Base-by-base conservation (phyloP, 2,113 vertebrate genomes). In the Syngnathus floridae region DNA sequence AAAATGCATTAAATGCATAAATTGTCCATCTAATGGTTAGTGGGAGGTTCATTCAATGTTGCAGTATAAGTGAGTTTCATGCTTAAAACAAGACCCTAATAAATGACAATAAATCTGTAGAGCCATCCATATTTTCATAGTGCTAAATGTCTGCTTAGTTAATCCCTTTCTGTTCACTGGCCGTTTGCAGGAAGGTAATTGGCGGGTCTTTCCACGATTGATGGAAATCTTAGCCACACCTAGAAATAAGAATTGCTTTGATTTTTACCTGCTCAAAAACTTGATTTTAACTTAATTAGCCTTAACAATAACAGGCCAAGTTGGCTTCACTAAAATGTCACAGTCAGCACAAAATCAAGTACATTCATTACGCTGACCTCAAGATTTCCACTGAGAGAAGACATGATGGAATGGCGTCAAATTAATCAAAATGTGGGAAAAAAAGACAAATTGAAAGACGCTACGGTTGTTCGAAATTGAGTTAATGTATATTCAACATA, bases 1-100 rank as follows among this genome's bases (percentile, higher is more conserved):
- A 75, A 86, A 88, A 89, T 88, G 77, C 82, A 82, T 88, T 89
- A 87, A 85, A 88, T 84, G 76, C 82, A 86, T 85, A 85, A 82
- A 88, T 88, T 84, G 68, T 78, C 70, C 58, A 64, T 13, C 84
- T 88, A 88, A 89, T 88, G 84, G 88, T 83, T 82, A 77, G 64
- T 74, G 73, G 64, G 76, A 83, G 80, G 76, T 80, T 74, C 69
- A 76, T 87, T 79, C 81, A 77, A 64, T 73, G 74, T 75, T 80
- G 69, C 73, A 67, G 81, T 85, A 85, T 84, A 81, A 77, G 62
- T 65, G 67, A 62, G 52, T 74, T 78, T 83, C 83, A 76, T 72
- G 67, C 79, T 86, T 89, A 81, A 89, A 86, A 86, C 80, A 86
- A 83, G 79, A 79, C 76, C 60, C 71, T 83, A 84, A 80, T 84